Conservation (phyloP, 2,113 vertebrate genomes). For the Arenaria interpres region DNA sequence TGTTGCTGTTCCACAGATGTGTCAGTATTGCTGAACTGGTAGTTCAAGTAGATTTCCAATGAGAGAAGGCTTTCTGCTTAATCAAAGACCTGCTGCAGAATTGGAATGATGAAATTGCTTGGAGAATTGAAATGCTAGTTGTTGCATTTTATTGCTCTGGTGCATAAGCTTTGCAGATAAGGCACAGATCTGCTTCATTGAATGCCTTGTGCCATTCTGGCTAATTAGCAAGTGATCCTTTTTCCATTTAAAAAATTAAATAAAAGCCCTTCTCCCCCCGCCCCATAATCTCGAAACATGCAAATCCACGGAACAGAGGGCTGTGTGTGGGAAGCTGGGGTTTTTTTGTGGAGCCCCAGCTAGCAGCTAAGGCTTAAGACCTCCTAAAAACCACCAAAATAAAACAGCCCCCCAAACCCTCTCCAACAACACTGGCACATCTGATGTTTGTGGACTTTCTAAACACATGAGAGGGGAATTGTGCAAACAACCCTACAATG, state of each 20-base stretch:
- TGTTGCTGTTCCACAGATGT: background rate
- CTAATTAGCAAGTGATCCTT: background rate
- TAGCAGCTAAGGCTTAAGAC: background rate
- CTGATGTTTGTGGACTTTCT: background rate
- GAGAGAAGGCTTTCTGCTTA: background rate
- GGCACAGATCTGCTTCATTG: background rate
- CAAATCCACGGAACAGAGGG: background rate
- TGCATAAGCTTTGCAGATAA: background rate
- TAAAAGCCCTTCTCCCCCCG: fast-evolving
- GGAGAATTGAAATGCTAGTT: background rate
- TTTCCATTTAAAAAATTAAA: background rate
- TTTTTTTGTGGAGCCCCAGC: background rate
- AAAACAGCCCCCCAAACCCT: background rate
- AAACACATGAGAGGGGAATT: background rate
- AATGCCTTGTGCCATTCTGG: background rate
- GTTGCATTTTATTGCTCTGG: background rate
- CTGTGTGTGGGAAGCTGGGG: fast-evolving
- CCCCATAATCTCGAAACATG: background rate
- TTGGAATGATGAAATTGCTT: background rate
- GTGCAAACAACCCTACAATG: background rate
- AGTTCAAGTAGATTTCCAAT: background rate
- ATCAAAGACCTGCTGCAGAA: background rate
- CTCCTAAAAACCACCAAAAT: background rate
- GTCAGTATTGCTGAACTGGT: background rate
- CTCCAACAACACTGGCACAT: background rate